Evolutionary conservation across 2,888 invertebrate genomes (phyloP).

Genomic region (Brenthis daphne): DNA sequence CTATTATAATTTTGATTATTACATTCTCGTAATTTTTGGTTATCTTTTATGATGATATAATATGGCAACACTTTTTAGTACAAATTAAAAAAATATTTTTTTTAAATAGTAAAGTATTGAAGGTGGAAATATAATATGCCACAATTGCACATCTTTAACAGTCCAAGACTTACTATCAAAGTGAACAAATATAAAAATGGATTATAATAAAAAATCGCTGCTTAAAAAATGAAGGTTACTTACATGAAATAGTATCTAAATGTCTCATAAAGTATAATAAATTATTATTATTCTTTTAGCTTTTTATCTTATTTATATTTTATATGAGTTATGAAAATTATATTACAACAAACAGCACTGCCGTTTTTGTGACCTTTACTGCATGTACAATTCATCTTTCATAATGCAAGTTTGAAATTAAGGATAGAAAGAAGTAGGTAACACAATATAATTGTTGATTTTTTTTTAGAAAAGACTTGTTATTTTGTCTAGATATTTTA

Average conservation of each 20-base stretch:
- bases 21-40: not conserved
- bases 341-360: no score
- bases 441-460: not conserved
- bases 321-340: no score
- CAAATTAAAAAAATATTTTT: not conserved
- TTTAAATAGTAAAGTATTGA: not conserved
- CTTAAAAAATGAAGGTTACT: conserved; percentile 1
- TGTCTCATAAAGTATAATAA: no score
- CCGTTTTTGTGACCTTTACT: no score
- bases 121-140: not conserved
- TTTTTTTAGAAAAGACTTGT: not conserved
- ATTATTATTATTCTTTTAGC: not conserved
- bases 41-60: not conserved
- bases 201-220: conserved; percentile 8
- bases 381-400: no score
- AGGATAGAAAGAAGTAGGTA: no score
- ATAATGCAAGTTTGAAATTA: no score
- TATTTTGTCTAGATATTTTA: no score
- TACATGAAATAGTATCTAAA: no score
- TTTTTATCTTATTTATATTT: not conserved
- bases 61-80: not conserved
- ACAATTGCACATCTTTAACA: no score
- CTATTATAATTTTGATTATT: not conserved
- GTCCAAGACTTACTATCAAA: conserved; percentile 9
- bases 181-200: not conserved